Conservation (phyloP, 1,140 invertebrate genomes). For the Aphelinus certus region DNA sequence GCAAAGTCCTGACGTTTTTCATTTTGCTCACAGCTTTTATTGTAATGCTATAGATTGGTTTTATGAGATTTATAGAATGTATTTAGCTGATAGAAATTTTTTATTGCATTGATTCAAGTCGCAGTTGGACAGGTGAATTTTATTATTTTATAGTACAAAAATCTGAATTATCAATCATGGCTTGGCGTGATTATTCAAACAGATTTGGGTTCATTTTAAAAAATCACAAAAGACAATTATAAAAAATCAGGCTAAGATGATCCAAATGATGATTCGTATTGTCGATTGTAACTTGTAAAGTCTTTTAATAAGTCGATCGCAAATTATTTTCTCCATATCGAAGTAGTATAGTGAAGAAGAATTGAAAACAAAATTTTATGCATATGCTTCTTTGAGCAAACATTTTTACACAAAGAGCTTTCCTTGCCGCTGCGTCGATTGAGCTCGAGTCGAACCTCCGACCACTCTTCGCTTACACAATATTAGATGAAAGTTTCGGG, state of each 20-base stretch:
- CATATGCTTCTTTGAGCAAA: neutral
- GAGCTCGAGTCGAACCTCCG: slow-evolving; percentile 23
- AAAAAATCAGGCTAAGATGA: neutral
- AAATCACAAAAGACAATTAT: neutral
- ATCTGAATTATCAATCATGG: neutral
- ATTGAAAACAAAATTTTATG: neutral
- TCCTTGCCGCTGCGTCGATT: neutral
- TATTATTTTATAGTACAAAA: slow-evolving; percentile 10
- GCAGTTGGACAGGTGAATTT: slow-evolving; percentile 9
- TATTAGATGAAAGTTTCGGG: slow-evolving; percentile 36
- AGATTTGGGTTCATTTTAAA: too few species aligned
- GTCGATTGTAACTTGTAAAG: too few species aligned
- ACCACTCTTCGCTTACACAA: slow-evolving; percentile 30
- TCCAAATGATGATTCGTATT: neutral
- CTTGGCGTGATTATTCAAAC: too few species aligned
- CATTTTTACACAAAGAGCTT: neutral
- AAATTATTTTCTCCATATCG: too few species aligned
- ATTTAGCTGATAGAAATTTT: slow-evolving; percentile 9
- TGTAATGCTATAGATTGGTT: too few species aligned
- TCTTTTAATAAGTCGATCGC: too few species aligned
- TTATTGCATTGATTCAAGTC: slow-evolving; percentile 11
- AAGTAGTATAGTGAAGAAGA: neutral
- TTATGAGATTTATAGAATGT: neutral
- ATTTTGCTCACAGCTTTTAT: too few species aligned
- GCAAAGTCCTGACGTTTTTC: neutral